Evolutionary conservation across 2,113 vertebrate genomes (phyloP).

Genomic region (Tauraco erythrolophus): DNA sequence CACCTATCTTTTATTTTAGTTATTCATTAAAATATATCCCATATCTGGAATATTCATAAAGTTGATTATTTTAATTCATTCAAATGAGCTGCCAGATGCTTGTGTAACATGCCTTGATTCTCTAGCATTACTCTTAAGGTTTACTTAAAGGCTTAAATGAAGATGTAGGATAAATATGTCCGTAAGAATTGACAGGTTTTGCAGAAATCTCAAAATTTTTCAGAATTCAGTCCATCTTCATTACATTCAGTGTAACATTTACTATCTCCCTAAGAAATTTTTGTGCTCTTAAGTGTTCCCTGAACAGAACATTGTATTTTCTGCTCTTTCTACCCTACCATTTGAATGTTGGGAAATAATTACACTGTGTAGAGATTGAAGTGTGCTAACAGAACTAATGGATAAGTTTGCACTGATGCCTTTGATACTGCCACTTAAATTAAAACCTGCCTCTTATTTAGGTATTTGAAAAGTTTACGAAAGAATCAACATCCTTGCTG

Average conservation of each 20-base stretch:
- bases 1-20: neutral
- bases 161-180: neutral
- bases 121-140: neutral
- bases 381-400: neutral
- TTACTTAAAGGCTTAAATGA: neutral
- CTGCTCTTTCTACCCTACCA: neutral
- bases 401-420: neutral
- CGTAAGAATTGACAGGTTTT: neutral
- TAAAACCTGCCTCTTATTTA: conserved; percentile 53
- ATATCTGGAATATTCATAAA: neutral
- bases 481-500: conserved; percentile 94
- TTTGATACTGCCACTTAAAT: neutral
- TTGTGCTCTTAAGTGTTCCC: neutral
- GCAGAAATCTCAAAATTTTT: neutral
- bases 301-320: neutral
- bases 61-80: neutral
- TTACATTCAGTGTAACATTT: neutral
- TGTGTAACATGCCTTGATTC: neutral
- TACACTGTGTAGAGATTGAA: neutral
- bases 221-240: neutral
- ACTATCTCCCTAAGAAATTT: neutral
- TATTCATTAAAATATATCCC: neutral
- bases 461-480: conserved; percentile 99
- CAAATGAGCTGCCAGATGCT: neutral
- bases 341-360: neutral